phyloP scores from a whole-genome alignment of 1,140 invertebrate species.

The Habropoda laboriosa region DNA sequence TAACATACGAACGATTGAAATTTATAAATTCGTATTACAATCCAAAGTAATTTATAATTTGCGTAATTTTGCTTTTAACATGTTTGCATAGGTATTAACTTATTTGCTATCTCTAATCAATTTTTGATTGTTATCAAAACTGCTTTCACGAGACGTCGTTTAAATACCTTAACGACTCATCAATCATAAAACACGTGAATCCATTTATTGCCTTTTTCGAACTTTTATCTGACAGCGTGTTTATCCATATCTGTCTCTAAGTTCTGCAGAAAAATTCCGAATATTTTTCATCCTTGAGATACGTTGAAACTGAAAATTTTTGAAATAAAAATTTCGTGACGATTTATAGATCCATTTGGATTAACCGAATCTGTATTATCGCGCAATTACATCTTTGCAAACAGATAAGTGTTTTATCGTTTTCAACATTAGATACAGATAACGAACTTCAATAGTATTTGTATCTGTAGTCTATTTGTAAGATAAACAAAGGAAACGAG shows the following conservation, averaged over 20 bases:
- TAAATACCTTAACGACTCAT: background rate
- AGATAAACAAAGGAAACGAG: constrained; percentile 1
- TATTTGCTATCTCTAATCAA: background rate
- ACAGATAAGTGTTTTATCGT: background rate
- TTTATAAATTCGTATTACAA: background rate
- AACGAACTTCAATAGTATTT: background rate
- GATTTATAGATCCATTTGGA: too few relatives aligned
- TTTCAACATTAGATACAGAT: background rate
- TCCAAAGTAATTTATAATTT: too few relatives aligned
- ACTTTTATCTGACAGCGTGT: too few relatives aligned
- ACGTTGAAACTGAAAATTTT: too few relatives aligned
- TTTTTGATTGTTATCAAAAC: too few relatives aligned
- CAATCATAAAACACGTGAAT: background rate
- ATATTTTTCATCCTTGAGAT: too few relatives aligned
- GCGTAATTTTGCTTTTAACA: too few relatives aligned
- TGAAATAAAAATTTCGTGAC: background rate
- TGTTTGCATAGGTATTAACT: background rate
- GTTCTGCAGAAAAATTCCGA: too few relatives aligned
- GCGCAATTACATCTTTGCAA: background rate
- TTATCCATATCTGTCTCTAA: too few relatives aligned
- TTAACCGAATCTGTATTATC: background rate
- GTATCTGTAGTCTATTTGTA: background rate
- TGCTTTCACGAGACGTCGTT: too few relatives aligned
- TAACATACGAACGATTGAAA: constrained; percentile 48
- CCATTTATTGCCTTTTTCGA: background rate